phyloP scores from a whole-genome alignment of 2,113 vertebrate species.

The Anarhynchus alexandrinus region DNA sequence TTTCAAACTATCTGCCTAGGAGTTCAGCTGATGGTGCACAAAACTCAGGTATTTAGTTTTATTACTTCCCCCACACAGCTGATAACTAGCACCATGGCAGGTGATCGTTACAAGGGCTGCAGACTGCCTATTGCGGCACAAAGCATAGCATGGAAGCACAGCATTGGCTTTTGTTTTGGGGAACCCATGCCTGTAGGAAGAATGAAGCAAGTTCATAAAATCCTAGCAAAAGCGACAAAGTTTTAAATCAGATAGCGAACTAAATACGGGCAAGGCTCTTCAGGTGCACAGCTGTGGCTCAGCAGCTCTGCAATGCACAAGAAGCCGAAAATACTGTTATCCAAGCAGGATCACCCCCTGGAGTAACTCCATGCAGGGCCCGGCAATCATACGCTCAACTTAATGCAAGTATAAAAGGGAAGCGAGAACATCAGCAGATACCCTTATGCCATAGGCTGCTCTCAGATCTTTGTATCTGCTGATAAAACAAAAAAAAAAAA shows the following conservation, averaged over 20 bases:
- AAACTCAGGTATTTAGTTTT: not conserved
- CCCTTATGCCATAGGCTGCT: not conserved
- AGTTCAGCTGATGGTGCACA: not conserved
- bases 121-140: too few species aligned
- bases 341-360: not conserved
- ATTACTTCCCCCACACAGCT: not conserved
- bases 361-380: not conserved
- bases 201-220: not conserved
- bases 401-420: not conserved
- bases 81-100: not conserved
- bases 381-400: not conserved
- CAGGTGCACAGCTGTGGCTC: not conserved
- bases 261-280: not conserved
- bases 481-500: not conserved
- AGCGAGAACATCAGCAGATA: not conserved
- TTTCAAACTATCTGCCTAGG: not conserved
- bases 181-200: not conserved
- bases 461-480: not conserved
- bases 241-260: not conserved
- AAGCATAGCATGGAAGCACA: not conserved
- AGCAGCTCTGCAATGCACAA: not conserved
- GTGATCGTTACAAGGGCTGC: not conserved
- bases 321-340: not conserved
- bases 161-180: not conserved
- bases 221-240: not conserved